Evolutionary conservation across 2,113 vertebrate species (phyloP).

Genomic region (Eretmochelys imbricata): DNA sequence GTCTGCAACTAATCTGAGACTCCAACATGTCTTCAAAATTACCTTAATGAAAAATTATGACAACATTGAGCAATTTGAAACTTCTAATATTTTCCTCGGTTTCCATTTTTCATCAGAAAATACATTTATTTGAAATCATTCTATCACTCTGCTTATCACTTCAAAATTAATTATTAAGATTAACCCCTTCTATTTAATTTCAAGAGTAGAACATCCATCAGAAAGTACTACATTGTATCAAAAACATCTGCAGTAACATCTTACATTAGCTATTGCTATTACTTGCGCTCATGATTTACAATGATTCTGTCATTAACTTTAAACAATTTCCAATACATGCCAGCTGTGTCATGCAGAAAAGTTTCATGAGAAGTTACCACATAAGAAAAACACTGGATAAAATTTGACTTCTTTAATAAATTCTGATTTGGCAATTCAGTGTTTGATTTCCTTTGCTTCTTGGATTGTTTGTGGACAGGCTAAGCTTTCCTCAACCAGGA

Average conservation of each 20-base stretch:
- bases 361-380: neutral
- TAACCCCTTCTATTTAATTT: conserved; percentile 36
- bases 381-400: neutral
- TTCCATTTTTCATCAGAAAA: neutral
- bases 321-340: conserved; percentile 29
- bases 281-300: conserved; percentile 30
- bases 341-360: neutral
- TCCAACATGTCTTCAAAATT: neutral
- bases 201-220: conserved; percentile 34
- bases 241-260: conserved; percentile 23
- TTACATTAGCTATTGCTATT: conserved; percentile 37
- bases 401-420: neutral
- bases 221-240: conserved; percentile 28
- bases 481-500: neutral
- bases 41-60: neutral
- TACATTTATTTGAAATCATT: neutral
- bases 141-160: neutral
- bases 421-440: neutral
- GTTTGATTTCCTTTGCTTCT: neutral
- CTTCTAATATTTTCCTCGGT: neutral
- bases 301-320: neutral
- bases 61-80: neutral
- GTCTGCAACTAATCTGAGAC: neutral
- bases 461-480: neutral
- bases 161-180: neutral